These are phyloP conservation scores for Aelia acuminata DNA, from an alignment of 2,888 invertebrate genomes.

Conservation along the genomic window DNA sequence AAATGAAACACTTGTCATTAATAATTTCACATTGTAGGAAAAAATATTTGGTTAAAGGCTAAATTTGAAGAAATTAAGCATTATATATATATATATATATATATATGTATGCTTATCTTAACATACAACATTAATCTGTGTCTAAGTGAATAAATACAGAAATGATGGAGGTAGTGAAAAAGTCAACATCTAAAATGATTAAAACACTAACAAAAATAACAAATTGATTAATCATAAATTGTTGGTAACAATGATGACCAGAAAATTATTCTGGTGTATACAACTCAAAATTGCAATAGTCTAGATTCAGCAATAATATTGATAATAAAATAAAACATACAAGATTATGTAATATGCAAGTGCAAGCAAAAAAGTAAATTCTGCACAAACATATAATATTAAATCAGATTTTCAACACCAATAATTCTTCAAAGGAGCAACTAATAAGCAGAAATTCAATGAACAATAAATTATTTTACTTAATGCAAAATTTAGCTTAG, in stretches of 20 bases:
- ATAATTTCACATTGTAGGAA: too few relatives aligned
- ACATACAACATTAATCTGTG: background rate
- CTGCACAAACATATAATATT: background rate
- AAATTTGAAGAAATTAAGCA: too few relatives aligned
- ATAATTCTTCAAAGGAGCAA: background rate
- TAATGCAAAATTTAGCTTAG: too few relatives aligned
- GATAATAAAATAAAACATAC: background rate
- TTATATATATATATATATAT: too few relatives aligned
- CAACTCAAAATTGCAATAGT: background rate
- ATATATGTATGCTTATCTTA: background rate
- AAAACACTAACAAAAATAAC: slow-evolving; percentile 4
- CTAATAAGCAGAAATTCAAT: background rate
- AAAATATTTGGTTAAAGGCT: too few relatives aligned
- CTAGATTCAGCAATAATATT: slow-evolving; percentile 5
- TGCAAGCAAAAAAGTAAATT: background rate
- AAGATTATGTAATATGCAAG: background rate
- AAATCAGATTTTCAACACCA: background rate
- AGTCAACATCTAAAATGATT: background rate
- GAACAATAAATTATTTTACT: background rate
- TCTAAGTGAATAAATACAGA: background rate
- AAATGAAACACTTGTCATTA: too few relatives aligned
- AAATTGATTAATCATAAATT: background rate
- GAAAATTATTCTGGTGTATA: slow-evolving; percentile 3
- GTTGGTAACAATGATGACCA: slow-evolving; percentile 31
- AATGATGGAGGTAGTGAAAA: slow-evolving; percentile 11